Conservation (phyloP, 2,888 invertebrate species). For the Zhuqinia jingwanae region DNA sequence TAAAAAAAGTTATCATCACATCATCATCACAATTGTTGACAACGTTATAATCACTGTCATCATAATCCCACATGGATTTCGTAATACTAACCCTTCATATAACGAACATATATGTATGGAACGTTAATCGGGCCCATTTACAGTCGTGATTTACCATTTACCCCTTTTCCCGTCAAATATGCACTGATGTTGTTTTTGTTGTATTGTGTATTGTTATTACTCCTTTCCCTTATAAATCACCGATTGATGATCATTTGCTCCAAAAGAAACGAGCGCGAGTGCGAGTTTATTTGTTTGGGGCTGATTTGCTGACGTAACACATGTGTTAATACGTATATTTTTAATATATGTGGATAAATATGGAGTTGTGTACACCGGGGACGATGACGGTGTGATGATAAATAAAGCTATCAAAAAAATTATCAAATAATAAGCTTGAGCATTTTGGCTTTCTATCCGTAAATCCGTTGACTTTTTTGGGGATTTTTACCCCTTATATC, state of each 20-base stretch:
- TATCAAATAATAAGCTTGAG: slow-evolving; percentile 48
- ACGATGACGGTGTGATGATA: slow-evolving; percentile 34
- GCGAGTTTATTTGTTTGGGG: slow-evolving; percentile 54
- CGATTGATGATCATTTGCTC: slow-evolving; percentile 16
- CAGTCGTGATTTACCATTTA: slow-evolving; percentile 56
- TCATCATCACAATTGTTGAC: slow-evolving; percentile 53
- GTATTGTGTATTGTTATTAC: slow-evolving; percentile 26
- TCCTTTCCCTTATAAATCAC: slow-evolving; percentile 33
- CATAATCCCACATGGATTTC: slow-evolving; percentile 23
- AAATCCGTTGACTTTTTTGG: slow-evolving; percentile 66
- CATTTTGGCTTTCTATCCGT: background rate
- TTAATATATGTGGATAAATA: background rate
- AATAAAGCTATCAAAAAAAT: slow-evolving; percentile 65
- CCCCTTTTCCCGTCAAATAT: slow-evolving; percentile 45
- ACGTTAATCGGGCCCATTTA: slow-evolving; percentile 60
- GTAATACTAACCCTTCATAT: slow-evolving; percentile 59
- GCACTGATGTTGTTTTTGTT: slow-evolving; percentile 2
- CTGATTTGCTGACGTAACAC: slow-evolving; percentile 22
- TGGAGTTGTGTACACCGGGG: slow-evolving; percentile 49
- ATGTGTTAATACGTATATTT: background rate
- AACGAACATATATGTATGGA: too few relatives aligned
- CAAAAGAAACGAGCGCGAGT: slow-evolving; percentile 27
- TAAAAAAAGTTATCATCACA: slow-evolving; percentile 45
- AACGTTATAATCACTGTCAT: slow-evolving; percentile 53
- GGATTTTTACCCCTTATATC: slow-evolving; percentile 43